These are phyloP conservation scores for Tragelaphus eurycerus DNA, from an alignment of 2,797 vertebrate species.

Conservation along the genomic window DNA sequence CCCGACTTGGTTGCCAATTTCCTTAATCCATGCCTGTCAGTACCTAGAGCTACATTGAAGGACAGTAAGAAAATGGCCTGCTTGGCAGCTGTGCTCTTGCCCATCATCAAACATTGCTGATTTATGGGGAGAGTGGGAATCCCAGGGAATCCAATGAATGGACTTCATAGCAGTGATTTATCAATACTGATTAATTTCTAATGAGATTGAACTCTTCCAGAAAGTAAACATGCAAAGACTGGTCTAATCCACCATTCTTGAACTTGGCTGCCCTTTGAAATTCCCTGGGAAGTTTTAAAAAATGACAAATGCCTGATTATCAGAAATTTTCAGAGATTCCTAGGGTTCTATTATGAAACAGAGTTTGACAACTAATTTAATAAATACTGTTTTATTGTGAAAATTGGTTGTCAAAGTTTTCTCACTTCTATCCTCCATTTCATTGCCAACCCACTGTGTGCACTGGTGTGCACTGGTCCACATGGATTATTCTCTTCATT, in stretches of 20 bases:
- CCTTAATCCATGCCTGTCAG: neutral
- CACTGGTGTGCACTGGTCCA: neutral
- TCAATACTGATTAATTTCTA: neutral
- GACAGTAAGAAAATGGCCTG: neutral
- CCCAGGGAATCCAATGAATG: neutral
- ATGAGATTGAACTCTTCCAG: neutral
- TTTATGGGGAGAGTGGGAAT: conserved; percentile 5
- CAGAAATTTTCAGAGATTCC: neutral
- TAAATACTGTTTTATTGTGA: neutral
- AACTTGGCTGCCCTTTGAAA: neutral
- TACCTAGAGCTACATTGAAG: neutral
- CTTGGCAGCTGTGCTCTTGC: neutral
- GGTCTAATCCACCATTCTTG: neutral
- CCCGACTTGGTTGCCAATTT: neutral
- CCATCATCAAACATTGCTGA: neutral
- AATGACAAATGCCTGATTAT: neutral
- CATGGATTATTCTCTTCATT: neutral
- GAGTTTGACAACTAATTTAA: neutral
- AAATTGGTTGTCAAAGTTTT: neutral
- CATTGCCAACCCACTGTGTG: neutral
- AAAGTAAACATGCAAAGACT: neutral
- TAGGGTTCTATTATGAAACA: neutral
- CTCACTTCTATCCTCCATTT: neutral
- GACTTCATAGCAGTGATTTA: neutral
- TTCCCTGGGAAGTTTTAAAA: neutral